These are phyloP conservation scores for Palaemon carinicauda DNA, from an alignment of 1,140 invertebrate species.

Conservation along the genomic window DNA sequence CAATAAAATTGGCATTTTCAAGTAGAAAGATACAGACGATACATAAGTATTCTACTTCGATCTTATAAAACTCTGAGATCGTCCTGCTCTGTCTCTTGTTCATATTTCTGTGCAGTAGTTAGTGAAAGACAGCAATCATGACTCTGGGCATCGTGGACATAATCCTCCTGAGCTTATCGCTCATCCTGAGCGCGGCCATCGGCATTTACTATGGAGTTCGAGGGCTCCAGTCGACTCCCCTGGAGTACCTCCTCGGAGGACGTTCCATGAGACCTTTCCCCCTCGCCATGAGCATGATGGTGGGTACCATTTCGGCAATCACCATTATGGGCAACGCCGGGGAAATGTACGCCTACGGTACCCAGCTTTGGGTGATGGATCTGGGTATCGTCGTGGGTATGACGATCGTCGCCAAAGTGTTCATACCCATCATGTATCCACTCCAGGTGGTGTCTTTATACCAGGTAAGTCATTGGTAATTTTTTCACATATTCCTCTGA, in stretches of 20 bases:
- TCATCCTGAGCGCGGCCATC: constrained; percentile 47
- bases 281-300: constrained; percentile 64
- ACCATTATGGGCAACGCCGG: constrained; percentile 61
- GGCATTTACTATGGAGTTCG: constrained; percentile 49
- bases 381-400: constrained; percentile 61
- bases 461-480: constrained; percentile 56
- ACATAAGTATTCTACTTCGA: too few species aligned
- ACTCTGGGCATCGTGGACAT: constrained; percentile 50
- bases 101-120: too few species aligned
- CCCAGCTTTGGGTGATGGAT: constrained; percentile 59
- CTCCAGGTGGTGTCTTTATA: constrained; percentile 65
- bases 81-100: too few species aligned
- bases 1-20: too few species aligned
- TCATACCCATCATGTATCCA: constrained; percentile 65
- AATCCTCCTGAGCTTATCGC: constrained; percentile 22
- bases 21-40: too few species aligned
- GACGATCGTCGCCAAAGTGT: constrained; percentile 63
- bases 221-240: constrained; percentile 36
- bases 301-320: constrained; percentile 65
- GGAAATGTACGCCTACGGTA: constrained; percentile 63
- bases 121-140: neutral
- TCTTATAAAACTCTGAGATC: too few species aligned
- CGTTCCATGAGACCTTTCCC: constrained; percentile 60
- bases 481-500: neutral
- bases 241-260: constrained; percentile 52